These are phyloP conservation scores for Oryctolagus cuniculus DNA, from an alignment of 2,113 vertebrate genomes.

Conservation along the genomic window mOryCun1.1 NC_091439.1:6173501-6174000, in stretches of 20 bases:
- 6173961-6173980: conserved; percentile 35
- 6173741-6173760: not conserved
- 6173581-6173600: not conserved
- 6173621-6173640: not conserved
- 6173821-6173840: conserved; percentile 21
- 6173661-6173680: not conserved
- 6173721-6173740: not conserved
- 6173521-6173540: not conserved
- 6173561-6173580: not conserved
- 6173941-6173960: conserved; percentile 19
- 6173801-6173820: not conserved
- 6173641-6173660: not conserved
- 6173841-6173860: not conserved
- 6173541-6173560: not conserved
- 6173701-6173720: not conserved
- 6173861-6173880: not conserved
- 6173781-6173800: not conserved
- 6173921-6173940: conserved; percentile 24
- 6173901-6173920: not conserved
- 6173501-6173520: not conserved
- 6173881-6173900: conserved; percentile 27
- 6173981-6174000: conserved; percentile 7
- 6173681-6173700: not conserved
- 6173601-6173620: not conserved
- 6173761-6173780: not conserved